These are phyloP conservation scores for Poeciliopsis paucimaculata DNA, from an alignment of 2,797 vertebrate species.

Conservation along the genomic window DNA sequence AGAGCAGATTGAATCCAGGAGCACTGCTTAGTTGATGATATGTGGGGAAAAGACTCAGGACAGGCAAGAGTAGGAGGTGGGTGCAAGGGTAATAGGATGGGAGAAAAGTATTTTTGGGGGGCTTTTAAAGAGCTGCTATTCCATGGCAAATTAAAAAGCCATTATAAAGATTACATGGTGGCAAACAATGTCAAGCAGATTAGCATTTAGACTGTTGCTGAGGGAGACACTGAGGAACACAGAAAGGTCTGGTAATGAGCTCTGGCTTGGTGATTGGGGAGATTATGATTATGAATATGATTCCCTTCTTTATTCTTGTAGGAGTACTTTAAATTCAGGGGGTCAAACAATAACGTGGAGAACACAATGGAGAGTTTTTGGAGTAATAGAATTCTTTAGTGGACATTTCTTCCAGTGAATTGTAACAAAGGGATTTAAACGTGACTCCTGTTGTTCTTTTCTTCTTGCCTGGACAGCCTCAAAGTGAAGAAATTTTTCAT, in stretches of 20 bases:
- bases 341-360: conserved; percentile 66
- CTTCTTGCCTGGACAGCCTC: neutral
- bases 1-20: conserved; percentile 49
- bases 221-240: conserved; percentile 73
- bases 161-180: conserved; percentile 82
- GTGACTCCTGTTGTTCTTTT: conserved; percentile 9
- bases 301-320: conserved; percentile 75
- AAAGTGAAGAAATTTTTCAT: conserved; percentile 10
- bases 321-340: conserved; percentile 71
- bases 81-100: conserved; percentile 45
- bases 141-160: conserved; percentile 84
- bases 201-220: conserved; percentile 78
- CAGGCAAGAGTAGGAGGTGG: conserved; percentile 13
- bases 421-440: conserved; percentile 34
- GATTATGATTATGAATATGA: conserved; percentile 82
- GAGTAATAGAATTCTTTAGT: conserved; percentile 75
- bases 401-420: conserved; percentile 66
- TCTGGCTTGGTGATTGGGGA: conserved; percentile 74
- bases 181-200: conserved; percentile 81
- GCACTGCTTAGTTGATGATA: conserved; percentile 30
- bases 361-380: conserved; percentile 57
- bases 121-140: conserved; percentile 79
- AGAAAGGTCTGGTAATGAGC: conserved; percentile 79
- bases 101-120: conserved; percentile 68
- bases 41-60: conserved; percentile 34